These are phyloP conservation scores for Thryonomys swinderianus DNA, from an alignment of 2,113 vertebrate genomes.

Conservation along the genomic window DNA sequence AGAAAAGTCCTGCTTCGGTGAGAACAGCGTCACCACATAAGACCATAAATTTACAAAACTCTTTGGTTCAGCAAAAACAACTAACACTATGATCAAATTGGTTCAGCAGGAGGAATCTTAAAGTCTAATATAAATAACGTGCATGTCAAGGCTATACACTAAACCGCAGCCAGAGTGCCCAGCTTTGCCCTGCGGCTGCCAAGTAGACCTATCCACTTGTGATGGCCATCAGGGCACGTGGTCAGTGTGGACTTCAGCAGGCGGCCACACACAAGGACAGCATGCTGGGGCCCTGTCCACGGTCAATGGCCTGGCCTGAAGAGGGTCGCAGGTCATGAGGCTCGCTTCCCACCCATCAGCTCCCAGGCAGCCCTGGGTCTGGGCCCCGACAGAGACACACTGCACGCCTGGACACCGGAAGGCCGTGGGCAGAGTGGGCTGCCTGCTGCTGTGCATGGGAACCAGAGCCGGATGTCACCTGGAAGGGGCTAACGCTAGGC, in stretches of 20 bases:
- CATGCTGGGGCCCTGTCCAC: accelerated
- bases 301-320: accelerated
- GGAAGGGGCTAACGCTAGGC: accelerated
- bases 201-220: accelerated
- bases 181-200: accelerated
- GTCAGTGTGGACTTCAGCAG: accelerated
- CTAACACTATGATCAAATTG: neutral
- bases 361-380: no score
- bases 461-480: accelerated
- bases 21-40: neutral
- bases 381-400: neutral
- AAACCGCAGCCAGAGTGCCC: accelerated
- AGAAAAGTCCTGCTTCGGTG: neutral
- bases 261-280: no score
- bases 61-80: conserved; percentile 42
- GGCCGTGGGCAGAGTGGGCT: no score
- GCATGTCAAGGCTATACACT: neutral
- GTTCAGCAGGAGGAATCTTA: neutral
- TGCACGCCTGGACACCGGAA: no score
- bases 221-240: accelerated
- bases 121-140: neutral
- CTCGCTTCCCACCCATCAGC: accelerated
- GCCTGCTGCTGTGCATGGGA: neutral
- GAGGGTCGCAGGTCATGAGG: neutral
- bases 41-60: conserved; percentile 29